phyloP scores from a whole-genome alignment of 2,888 invertebrate genomes.

The Papilio elwesi region DNA sequence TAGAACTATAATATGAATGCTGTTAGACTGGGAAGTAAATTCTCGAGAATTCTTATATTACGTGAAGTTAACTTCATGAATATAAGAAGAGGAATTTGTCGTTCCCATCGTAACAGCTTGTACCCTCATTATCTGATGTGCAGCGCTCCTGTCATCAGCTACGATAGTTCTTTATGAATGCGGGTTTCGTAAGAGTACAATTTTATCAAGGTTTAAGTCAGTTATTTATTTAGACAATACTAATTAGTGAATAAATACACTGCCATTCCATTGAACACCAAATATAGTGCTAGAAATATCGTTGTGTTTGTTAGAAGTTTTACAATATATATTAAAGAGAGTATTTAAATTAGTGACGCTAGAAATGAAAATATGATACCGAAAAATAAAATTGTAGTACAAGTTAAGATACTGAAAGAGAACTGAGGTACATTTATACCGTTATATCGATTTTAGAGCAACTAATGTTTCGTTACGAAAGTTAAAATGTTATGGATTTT shows the following conservation, averaged over 20 bases:
- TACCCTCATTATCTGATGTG: constrained; percentile 80
- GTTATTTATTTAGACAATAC: constrained; percentile 32
- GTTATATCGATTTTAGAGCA: constrained; percentile 4
- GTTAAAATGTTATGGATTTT: constrained; percentile 2
- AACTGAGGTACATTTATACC: constrained; percentile 11
- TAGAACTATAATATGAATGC: constrained; percentile 56
- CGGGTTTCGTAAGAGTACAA: constrained; percentile 46
- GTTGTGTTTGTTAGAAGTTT: constrained; percentile 40
- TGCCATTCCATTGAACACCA: constrained; percentile 42
- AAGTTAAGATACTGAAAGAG: constrained; percentile 10
- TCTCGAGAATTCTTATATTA: constrained; percentile 44
- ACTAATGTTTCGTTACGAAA: constrained; percentile 10
- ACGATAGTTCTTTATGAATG: constrained; percentile 50
- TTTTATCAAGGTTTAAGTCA: constrained; percentile 37
- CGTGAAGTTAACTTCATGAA: constrained; percentile 43
- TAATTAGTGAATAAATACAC: constrained; percentile 38
- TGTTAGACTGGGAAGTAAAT: constrained; percentile 63
- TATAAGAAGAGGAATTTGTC: constrained; percentile 40
- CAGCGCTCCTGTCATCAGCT: constrained; percentile 81
- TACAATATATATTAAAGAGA: constrained; percentile 41
- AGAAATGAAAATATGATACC: background rate
- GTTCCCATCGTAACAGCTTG: constrained; percentile 61
- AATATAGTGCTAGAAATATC: constrained; percentile 20
- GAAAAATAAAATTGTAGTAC: constrained; percentile 36
- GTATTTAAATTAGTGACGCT: constrained; percentile 44